Percentiles rank a stretch among this genome's conserved stretches.
phyloP scores from a whole-genome alignment of 2,888 invertebrate genomes.

The Cosmopolites sordidus region DNA sequence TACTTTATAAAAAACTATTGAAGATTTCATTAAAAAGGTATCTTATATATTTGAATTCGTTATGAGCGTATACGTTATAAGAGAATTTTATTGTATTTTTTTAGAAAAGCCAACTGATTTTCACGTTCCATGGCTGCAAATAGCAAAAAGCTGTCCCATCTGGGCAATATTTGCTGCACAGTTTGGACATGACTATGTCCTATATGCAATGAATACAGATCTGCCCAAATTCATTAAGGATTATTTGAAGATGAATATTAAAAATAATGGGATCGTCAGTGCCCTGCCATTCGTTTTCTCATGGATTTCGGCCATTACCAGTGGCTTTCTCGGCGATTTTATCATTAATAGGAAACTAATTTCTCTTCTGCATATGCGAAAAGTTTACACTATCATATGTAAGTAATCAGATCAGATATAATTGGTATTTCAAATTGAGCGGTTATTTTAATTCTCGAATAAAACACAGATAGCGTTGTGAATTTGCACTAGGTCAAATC shows the following conservation, averaged over 20 bases:
- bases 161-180: constrained; percentile 53
- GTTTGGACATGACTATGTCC: constrained; percentile 67
- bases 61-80: too few relatives aligned
- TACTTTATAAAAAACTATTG: too few relatives aligned
- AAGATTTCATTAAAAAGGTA: too few relatives aligned
- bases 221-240: constrained; percentile 59
- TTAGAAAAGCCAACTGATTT: constrained; percentile 10
- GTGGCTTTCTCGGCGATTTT: constrained; percentile 59
- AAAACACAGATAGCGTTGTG: too few relatives aligned
- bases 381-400: constrained; percentile 10
- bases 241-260: constrained; percentile 47
- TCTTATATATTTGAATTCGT: too few relatives aligned
- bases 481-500: too few relatives aligned
- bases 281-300: constrained; percentile 10
- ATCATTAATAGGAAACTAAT: constrained; percentile 7
- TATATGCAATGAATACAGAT: constrained; percentile 67
- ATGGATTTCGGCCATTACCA: constrained; percentile 54
- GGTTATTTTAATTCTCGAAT: too few relatives aligned
- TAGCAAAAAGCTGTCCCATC: constrained; percentile 6
- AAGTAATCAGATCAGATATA: constrained; percentile 8
- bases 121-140: constrained; percentile 4
- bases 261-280: constrained; percentile 52
- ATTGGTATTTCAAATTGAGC: too few relatives aligned
- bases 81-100: background rate
- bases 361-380: constrained; percentile 7